Base-by-base conservation (phyloP, 1,140 invertebrate genomes). In the Drosophila micromelanica region DNA sequence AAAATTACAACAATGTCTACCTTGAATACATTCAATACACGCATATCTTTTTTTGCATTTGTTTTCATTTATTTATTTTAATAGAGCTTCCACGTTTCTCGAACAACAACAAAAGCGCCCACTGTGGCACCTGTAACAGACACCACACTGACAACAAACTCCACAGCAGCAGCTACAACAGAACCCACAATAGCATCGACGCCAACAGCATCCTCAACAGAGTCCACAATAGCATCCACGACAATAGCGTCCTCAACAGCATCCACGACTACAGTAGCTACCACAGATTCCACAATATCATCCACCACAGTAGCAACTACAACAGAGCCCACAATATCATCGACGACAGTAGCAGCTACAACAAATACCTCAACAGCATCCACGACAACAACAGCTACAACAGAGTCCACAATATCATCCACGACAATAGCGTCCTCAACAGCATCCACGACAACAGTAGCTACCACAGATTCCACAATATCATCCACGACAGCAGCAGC, bases 1-100 rank as follows among this genome's bases (percentile, higher is more conserved):
- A 23, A 23, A 15, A 35, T 63, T 63, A 63, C 61, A 55, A 13
- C 17, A 32, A 17, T 8, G 35, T 64, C 5, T 35, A 17, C 38
- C 38, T 5, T 1, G 2, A 40, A 6, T n/a, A n/a, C 38, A 40
- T 35, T 15, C 13, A 9, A 11, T 4, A 43, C 13, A 17, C 5
- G 5, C 15, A 13, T 42, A 27, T 43, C 55, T 12, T 1, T 20
- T 35, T 40, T 5, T 57, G 17, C 12, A 12, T 35, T 13, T 35
- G 30, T 17, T 45, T 3, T 1, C 3, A 23, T 3, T n/a, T 15
- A n/a, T 38, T 12, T 23, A 23, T 23, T 42, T 40, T 20, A 13
- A 27, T 17, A 73, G 70, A 68, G 51, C 11, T 17, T 15, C 35
- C 35, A 60, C 32, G 48, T 52, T 15, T 30, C 70, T 7, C 20